A percentile compares a stretch with the other conserved stretches of the same genome.
Conservation (phyloP, 2,888 invertebrate genomes). For the Capitulum mitella region DNA sequence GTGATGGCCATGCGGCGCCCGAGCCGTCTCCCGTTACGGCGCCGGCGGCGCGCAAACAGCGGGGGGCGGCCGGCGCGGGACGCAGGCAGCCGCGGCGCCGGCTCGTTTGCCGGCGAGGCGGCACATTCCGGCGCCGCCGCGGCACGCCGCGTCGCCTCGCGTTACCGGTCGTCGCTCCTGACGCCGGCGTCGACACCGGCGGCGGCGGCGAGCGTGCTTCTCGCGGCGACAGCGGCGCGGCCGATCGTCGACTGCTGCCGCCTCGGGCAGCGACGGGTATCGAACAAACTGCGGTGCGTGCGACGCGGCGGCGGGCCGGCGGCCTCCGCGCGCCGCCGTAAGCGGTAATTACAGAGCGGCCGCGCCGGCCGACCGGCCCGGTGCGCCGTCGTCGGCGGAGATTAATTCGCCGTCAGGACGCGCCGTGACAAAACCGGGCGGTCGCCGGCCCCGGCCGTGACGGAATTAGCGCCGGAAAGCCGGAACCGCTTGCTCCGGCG, state of each 20-base stretch:
- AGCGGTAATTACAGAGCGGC: too few relatives aligned
- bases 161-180: too few relatives aligned
- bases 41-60: too few relatives aligned
- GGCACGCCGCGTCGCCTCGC: not conserved
- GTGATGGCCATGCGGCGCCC: too few relatives aligned
- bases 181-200: not conserved
- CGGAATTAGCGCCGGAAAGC: not conserved
- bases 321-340: too few relatives aligned
- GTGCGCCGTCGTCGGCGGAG: too few relatives aligned
- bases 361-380: too few relatives aligned
- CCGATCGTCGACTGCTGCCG: not conserved
- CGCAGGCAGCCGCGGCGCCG: not conserved
- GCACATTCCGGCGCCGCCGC: not conserved
- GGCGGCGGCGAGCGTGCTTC: not conserved
- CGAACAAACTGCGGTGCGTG: not conserved
- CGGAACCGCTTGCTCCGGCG: too few relatives aligned
- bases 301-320: not conserved
- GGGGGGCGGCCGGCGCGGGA: too few relatives aligned
- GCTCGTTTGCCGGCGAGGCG: not conserved
- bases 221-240: not conserved
- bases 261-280: too few relatives aligned
- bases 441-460: not conserved
- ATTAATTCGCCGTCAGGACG: not conserved
- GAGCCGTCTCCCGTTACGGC: too few relatives aligned
- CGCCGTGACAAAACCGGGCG: slow-evolving; percentile 5